phyloP scores from a whole-genome alignment of 2,113 vertebrate genomes.

The Bombycilla garrulus region DNA sequence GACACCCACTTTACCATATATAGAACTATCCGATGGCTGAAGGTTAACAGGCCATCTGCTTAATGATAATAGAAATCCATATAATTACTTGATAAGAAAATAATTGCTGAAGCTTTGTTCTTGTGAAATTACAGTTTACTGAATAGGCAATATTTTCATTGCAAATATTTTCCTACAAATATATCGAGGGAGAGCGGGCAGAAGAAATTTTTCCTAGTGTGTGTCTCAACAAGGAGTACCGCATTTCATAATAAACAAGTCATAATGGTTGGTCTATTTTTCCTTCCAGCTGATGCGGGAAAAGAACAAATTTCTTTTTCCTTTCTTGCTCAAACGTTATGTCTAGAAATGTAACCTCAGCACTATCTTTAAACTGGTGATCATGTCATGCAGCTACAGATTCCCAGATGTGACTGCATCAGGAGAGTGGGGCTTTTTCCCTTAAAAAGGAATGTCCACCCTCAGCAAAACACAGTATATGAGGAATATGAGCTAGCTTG shows the following conservation, averaged over 20 bases:
- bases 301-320: not conserved
- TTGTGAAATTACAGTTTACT: conserved; percentile 16
- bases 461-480: not conserved
- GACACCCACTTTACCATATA: conserved; percentile 1
- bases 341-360: not conserved
- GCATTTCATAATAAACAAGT: not conserved
- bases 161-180: conserved; percentile 24
- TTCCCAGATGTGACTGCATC: not conserved
- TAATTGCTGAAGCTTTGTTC: conserved; percentile 15
- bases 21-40: conserved; percentile 17
- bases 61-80: conserved; percentile 8
- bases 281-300: not conserved
- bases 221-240: not conserved
- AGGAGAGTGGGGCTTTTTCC: not conserved
- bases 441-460: not conserved
- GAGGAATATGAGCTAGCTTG: not conserved
- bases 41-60: conserved; percentile 33
- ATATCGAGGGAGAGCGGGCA: not conserved
- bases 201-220: not conserved
- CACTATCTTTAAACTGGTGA: not conserved
- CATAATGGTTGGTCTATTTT: not conserved
- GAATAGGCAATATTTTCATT: conserved; percentile 17
- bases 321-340: not conserved
- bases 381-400: not conserved
- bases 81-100: conserved; percentile 17